Percentiles rank a stretch among this genome's conserved stretches.
Conservation (phyloP, 2,797 vertebrate species). For the Clarias platycephalus region DNA sequence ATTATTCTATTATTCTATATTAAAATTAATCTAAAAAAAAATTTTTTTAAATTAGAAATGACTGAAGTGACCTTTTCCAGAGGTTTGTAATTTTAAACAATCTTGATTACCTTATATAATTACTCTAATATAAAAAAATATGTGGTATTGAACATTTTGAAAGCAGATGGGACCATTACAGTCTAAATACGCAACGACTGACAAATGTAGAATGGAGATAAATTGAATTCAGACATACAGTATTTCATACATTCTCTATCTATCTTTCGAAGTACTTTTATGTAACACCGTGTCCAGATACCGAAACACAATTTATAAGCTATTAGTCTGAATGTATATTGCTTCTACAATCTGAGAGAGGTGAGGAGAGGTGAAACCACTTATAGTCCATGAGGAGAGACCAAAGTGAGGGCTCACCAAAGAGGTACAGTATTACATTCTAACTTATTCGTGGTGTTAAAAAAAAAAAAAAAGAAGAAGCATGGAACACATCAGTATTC, state of each 20-base stretch:
- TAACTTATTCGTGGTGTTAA: slow-evolving; percentile 44
- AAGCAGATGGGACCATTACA: background rate
- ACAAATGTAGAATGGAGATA: background rate
- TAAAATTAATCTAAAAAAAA: background rate
- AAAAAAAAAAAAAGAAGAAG: slow-evolving; percentile 18
- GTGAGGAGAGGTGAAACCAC: slow-evolving; percentile 46
- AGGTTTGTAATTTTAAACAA: background rate
- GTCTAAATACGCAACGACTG: background rate
- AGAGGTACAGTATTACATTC: slow-evolving; percentile 35
- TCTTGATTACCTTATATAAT: slow-evolving; percentile 22
- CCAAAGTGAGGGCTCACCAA: slow-evolving; percentile 34
- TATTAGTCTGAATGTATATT: slow-evolving; percentile 51
- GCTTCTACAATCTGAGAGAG: slow-evolving; percentile 39
- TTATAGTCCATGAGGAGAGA: slow-evolving; percentile 40
- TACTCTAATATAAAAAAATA: background rate
- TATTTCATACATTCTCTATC: background rate
- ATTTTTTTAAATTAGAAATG: background rate
- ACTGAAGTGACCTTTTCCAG: background rate
- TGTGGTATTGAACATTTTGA: background rate
- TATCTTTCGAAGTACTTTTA: slow-evolving; percentile 13
- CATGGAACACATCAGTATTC: slow-evolving; percentile 53
- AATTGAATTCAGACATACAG: slow-evolving; percentile 7
- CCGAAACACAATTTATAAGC: slow-evolving; percentile 43
- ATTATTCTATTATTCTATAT: background rate
- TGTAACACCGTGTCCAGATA: slow-evolving; percentile 26